Evolutionary conservation across 92 coral and sea anemone genomes (phyloP).

Genomic region (Scolanthus callimorphus): DNA sequence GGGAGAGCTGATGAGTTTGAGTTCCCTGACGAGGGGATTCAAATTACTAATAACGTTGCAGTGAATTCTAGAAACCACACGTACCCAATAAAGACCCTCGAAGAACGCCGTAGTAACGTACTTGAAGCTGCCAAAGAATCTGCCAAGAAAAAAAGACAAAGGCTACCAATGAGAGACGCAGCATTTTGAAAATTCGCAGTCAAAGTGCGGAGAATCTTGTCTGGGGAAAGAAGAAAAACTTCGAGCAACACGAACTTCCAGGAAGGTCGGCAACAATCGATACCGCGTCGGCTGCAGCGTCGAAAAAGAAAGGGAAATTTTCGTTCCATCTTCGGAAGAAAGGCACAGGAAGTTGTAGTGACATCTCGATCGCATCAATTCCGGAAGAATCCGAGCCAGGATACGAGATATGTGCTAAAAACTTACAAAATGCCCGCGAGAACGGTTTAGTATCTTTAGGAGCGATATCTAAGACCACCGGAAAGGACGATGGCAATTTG

Average conservation of each 20-base stretch:
- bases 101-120: constrained; percentile 18
- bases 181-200: constrained; percentile 28
- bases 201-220: constrained; percentile 39
- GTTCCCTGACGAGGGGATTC: too few species aligned
- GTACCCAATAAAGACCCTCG: constrained; percentile 5
- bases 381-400: neutral
- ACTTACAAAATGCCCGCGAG: too few species aligned
- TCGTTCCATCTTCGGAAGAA: neutral
- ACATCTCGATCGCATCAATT: neutral
- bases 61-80: neutral
- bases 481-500: too few species aligned
- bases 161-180: constrained; percentile 24
- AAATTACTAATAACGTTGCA: too few species aligned
- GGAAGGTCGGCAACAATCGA: neutral
- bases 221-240: constrained; percentile 12
- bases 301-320: neutral
- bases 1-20: too few species aligned
- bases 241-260: constrained; percentile 1
- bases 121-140: constrained; percentile 19
- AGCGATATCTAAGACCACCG: too few species aligned
- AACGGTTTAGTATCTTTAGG: too few species aligned
- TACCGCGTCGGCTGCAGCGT: neutral
- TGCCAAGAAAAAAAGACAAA: constrained; percentile 12
- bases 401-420: too few species aligned
- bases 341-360: neutral